Percentiles rank a stretch among this genome's conserved stretches.
These are phyloP conservation scores for Phymorhynchus buccinoides DNA, from an alignment of 1,140 invertebrate genomes.

Conservation along the genomic window DNA sequence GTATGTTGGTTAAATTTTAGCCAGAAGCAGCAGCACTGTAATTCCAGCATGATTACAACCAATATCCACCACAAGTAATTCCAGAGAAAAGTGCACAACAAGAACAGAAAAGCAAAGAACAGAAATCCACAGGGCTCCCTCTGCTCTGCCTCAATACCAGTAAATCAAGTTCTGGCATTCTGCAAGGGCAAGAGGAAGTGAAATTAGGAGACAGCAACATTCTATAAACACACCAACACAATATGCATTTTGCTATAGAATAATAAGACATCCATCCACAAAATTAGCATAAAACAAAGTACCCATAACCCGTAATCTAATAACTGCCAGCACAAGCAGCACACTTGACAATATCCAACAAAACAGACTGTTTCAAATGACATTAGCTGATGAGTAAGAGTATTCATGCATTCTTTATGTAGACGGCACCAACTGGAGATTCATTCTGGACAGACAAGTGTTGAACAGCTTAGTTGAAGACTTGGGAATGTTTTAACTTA, in stretches of 20 bases:
- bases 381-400: no score
- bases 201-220: neutral
- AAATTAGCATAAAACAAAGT: neutral
- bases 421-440: no score
- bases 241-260: no score
- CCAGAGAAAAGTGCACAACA: slow-evolving; percentile 10
- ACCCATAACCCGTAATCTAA: no score
- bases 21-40: neutral
- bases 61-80: neutral
- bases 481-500: no score
- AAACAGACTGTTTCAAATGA: no score
- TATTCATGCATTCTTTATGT: no score
- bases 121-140: slow-evolving; percentile 12
- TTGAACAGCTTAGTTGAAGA: no score
- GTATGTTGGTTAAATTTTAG: neutral
- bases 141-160: slow-evolving; percentile 21
- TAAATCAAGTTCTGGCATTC: neutral
- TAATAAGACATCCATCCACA: neutral
- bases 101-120: neutral
- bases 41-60: neutral
- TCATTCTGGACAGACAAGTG: no score
- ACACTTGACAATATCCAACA: no score
- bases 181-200: slow-evolving; percentile 20
- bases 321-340: no score
- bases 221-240: neutral